Evolutionary conservation across 2,888 invertebrate species (phyloP).

Genomic region (Xestia xanthographa): DNA sequence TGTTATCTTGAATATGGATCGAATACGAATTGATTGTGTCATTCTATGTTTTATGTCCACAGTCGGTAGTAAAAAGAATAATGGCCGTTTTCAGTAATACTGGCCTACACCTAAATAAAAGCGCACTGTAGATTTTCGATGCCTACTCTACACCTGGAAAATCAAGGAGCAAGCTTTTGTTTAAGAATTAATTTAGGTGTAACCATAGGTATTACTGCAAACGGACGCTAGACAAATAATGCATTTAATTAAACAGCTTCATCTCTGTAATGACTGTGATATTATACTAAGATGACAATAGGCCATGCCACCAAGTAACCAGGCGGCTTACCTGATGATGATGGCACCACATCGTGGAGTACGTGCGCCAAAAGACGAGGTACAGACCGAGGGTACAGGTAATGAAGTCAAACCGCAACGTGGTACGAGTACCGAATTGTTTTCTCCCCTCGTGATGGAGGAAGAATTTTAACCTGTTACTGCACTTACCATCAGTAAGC

Average conservation of each 20-base stretch:
- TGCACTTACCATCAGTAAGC: neutral
- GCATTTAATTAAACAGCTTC: neutral
- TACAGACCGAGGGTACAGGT: too few species aligned
- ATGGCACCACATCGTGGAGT: too few species aligned
- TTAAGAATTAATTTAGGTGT: too few species aligned
- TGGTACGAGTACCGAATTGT: too few species aligned
- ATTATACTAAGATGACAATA: too few species aligned
- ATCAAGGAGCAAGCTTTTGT: neutral
- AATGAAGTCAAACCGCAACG: too few species aligned
- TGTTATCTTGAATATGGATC: conserved; percentile 67
- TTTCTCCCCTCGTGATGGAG: too few species aligned
- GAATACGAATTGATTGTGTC: conserved; percentile 75
- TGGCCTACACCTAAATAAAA: neutral
- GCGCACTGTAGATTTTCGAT: neutral
- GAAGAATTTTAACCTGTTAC: too few species aligned
- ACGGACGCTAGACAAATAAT: neutral
- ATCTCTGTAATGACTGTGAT: neutral
- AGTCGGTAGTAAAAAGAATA: conserved; percentile 14
- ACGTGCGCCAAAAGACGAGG: too few species aligned
- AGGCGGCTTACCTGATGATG: too few species aligned
- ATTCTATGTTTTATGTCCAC: conserved; percentile 57
- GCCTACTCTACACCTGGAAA: neutral
- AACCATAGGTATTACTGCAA: too few species aligned
- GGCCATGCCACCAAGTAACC: neutral
- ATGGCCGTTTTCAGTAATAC: neutral